Evolutionary conservation across 2,113 vertebrate genomes (phyloP).

Genomic region (Callionymus lyra): DNA sequence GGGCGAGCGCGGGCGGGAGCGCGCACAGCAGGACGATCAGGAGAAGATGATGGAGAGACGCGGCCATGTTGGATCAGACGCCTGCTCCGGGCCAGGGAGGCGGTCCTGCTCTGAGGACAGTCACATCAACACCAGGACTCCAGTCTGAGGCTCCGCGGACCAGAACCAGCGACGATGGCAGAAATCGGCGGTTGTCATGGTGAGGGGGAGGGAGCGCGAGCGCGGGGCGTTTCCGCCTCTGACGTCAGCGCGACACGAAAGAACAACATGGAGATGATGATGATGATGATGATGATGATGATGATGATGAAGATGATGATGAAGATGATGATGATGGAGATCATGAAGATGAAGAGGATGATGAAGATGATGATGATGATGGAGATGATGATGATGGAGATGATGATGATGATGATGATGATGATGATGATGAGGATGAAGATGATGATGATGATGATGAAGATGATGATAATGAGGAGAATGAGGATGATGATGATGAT

Average conservation of each 20-base stretch:
- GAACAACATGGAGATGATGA: too few relatives aligned
- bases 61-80: constrained; percentile 33
- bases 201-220: constrained; percentile 13
- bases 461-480: too few relatives aligned
- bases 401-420: too few relatives aligned
- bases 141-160: neutral
- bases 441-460: too few relatives aligned
- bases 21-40: constrained; percentile 14
- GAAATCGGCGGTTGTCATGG: constrained; percentile 45
- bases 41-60: constrained; percentile 4
- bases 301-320: too few relatives aligned
- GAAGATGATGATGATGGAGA: too few relatives aligned
- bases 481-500: too few relatives aligned
- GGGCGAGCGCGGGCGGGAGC: neutral
- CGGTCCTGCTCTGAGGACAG: neutral
- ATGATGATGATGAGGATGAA: too few relatives aligned
- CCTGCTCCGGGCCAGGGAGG: neutral
- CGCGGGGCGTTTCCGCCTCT: constrained; percentile 2
- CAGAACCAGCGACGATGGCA: constrained; percentile 18
- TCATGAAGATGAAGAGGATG: too few relatives aligned
- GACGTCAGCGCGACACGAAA: constrained; percentile 48
- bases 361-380: too few relatives aligned
- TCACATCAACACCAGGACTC: neutral
- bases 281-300: too few relatives aligned
- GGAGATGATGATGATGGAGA: too few relatives aligned